Conservation (phyloP, 1,140 invertebrate species). For the Drosophila tristis region DNA sequence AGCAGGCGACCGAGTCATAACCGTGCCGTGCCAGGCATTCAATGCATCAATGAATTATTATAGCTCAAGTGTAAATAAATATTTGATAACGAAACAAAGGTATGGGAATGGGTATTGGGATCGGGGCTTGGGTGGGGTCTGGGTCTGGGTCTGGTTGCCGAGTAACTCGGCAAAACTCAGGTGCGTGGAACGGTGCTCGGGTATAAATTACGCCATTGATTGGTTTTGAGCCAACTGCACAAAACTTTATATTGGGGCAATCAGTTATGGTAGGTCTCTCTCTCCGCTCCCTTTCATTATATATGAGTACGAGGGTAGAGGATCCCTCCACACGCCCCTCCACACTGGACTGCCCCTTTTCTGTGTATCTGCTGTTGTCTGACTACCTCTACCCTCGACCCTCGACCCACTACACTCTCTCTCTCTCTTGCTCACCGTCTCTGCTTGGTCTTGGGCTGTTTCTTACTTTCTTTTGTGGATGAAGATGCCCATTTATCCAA, state of each 20-base stretch:
- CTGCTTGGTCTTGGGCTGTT: conserved; percentile 13
- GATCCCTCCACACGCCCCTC: background rate
- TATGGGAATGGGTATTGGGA: conserved; percentile 9
- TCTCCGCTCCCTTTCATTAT: conserved; percentile 18
- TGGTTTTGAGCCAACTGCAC: conserved; percentile 47
- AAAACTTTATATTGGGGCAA: conserved; percentile 56
- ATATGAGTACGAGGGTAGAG: conserved; percentile 1
- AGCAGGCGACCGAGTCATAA: conserved; percentile 35
- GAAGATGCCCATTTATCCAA: conserved; percentile 49
- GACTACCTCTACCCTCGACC: background rate
- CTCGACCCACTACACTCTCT: conserved; percentile 8
- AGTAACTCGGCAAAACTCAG: background rate
- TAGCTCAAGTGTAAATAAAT: conserved; percentile 81
- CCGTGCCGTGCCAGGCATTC: conserved; percentile 71
- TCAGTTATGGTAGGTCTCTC: conserved; percentile 30
- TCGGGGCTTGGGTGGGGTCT: background rate
- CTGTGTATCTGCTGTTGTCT: conserved; percentile 10
- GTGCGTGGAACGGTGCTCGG: conserved; percentile 4
- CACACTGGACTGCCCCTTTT: conserved; percentile 1
- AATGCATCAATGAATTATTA: conserved; percentile 81
- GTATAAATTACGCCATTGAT: conserved; percentile 77
- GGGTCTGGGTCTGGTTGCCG: background rate
- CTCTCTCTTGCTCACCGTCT: conserved; percentile 8
- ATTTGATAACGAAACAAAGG: conserved; percentile 70
- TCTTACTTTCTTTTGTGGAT: too few species aligned